A percentile compares a stretch with the other conserved stretches of the same genome.
Conservation (phyloP, 2,888 invertebrate species). For the Hemaris fuciformis region DNA sequence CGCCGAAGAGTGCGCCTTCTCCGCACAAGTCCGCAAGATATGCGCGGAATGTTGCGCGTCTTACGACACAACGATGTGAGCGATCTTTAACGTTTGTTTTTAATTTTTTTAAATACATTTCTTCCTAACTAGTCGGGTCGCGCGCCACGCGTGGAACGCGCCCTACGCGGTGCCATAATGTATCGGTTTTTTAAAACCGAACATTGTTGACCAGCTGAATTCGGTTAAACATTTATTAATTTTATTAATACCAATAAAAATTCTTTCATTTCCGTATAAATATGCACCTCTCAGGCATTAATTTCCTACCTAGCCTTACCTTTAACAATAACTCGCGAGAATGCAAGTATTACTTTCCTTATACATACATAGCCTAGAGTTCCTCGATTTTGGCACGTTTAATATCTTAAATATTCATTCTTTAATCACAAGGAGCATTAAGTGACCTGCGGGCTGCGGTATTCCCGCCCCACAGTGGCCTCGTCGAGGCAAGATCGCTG, state of each 20-base stretch:
- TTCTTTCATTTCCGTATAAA: neutral
- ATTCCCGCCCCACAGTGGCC: neutral
- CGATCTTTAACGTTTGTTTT: neutral
- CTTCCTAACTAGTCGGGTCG: neutral
- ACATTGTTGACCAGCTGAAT: neutral
- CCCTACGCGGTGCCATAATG: neutral
- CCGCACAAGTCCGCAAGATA: neutral
- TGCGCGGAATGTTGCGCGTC: neutral
- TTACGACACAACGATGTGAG: constrained; percentile 2
- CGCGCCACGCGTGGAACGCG: neutral
- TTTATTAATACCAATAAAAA: neutral
- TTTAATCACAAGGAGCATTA: neutral
- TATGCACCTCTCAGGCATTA: neutral
- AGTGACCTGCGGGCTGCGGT: neutral
- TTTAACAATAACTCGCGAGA: neutral
- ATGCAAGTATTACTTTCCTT: neutral
- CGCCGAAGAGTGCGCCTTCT: neutral
- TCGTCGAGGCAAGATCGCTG: neutral
- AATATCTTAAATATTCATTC: neutral
- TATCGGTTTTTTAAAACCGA: neutral
- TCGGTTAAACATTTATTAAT: neutral
- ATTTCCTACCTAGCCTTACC: neutral
- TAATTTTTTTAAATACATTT: neutral
- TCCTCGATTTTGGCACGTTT: neutral
- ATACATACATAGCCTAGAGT: neutral